Evolutionary conservation across 2,797 vertebrate species (phyloP).

Genomic region (Mormyrus hasselquistii): DNA sequence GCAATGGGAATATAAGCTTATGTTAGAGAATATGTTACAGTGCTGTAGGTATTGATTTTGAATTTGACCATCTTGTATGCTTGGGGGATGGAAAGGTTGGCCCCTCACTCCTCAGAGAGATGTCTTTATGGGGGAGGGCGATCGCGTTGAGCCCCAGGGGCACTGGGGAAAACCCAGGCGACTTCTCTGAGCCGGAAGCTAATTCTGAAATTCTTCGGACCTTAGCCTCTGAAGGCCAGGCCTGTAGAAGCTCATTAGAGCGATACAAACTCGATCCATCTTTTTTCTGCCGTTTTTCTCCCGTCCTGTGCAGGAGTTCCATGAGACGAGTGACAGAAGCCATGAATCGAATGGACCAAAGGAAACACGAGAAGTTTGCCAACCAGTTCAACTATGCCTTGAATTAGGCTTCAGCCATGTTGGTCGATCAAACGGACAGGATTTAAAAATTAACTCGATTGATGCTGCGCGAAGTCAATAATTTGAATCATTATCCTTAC

Average conservation of each 20-base stretch:
- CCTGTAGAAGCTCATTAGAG: not conserved
- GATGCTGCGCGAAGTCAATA: not conserved
- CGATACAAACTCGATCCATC: not conserved
- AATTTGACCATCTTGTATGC: not conserved
- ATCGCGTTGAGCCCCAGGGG: not conserved
- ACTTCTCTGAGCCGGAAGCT: not conserved
- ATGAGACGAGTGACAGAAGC: slow-evolving; percentile 75
- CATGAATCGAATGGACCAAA: slow-evolving; percentile 74
- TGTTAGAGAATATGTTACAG: not conserved
- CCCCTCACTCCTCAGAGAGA: not conserved
- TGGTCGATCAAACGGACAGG: not conserved
- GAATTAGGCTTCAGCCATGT: slow-evolving; percentile 54
- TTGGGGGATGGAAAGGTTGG: not conserved
- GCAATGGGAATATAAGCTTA: slow-evolving; percentile 1
- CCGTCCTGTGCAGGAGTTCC: slow-evolving; percentile 61
- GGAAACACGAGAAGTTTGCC: slow-evolving; percentile 90
- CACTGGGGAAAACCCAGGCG: not conserved
- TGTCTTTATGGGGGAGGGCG: not conserved
- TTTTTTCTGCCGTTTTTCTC: not conserved
- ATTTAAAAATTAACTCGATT: not conserved
- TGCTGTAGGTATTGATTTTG: not conserved
- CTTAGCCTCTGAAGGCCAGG: not conserved
- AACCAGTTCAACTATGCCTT: slow-evolving; percentile 97
- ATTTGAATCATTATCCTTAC: not conserved
- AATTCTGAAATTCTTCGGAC: not conserved